Percentiles rank a stretch among this genome's conserved stretches.
phyloP scores from a whole-genome alignment of 2,113 vertebrate species.

The Limanda limanda region DNA sequence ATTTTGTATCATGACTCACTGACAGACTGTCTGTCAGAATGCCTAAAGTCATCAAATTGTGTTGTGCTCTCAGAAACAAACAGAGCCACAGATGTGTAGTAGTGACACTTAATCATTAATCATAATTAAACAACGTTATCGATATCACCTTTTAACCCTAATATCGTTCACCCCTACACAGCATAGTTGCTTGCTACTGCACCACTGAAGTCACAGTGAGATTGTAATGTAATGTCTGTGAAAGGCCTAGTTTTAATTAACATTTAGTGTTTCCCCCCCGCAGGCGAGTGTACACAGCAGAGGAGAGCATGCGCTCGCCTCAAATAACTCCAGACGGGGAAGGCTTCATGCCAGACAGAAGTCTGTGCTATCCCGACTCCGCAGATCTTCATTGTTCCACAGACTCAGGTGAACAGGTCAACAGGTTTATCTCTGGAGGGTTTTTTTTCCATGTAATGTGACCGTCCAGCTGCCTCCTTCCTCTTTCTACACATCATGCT shows the following conservation, averaged over 20 bases:
- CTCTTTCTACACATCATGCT: constrained; percentile 31
- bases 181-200: neutral
- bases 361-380: constrained; percentile 14
- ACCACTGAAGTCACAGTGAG: constrained; percentile 11
- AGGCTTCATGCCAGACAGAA: neutral
- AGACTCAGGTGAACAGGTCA: constrained; percentile 69
- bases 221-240: constrained; percentile 26
- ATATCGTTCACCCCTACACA: too few relatives aligned
- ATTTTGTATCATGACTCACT: too few relatives aligned
- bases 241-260: constrained; percentile 47
- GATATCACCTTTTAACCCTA: too few relatives aligned
- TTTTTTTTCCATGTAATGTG: constrained; percentile 47
- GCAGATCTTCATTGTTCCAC: constrained; percentile 33
- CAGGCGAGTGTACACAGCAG: constrained; percentile 78
- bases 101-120: too few relatives aligned
- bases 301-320: constrained; percentile 54
- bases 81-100: too few relatives aligned
- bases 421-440: neutral
- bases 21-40: too few relatives aligned
- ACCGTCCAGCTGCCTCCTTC: constrained; percentile 7
- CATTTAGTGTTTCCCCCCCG: constrained; percentile 13
- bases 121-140: too few relatives aligned
- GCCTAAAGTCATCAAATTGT: too few relatives aligned
- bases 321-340: constrained; percentile 38
- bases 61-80: too few relatives aligned